Percentiles rank a stretch among this genome's conserved stretches.
These are phyloP conservation scores for Pseudocheirus occidentalis DNA, from an alignment of 2,797 vertebrate genomes.

Conservation along the genomic window DNA sequence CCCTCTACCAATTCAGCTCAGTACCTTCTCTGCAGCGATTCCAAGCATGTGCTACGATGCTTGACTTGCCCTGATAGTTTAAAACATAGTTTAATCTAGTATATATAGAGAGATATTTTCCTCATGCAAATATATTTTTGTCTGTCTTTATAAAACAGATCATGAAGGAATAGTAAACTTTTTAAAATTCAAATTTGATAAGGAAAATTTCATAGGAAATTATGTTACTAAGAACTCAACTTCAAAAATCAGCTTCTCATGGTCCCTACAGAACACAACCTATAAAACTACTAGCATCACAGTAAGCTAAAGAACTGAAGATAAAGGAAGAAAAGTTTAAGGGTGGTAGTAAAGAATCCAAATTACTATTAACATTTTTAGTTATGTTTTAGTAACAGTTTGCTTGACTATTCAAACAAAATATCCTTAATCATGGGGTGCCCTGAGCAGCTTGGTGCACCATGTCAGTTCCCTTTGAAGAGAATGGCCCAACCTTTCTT, in stretches of 20 bases:
- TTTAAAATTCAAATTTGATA: not conserved
- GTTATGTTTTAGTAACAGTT: not conserved
- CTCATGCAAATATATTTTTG: not conserved
- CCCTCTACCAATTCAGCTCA: not conserved
- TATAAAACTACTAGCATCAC: not conserved
- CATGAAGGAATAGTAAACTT: not conserved
- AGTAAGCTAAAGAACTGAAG: not conserved
- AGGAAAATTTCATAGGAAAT: not conserved
- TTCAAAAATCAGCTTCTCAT: not conserved
- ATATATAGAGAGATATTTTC: not conserved
- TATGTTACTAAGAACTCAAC: not conserved
- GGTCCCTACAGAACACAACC: not conserved
- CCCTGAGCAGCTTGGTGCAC: not conserved
- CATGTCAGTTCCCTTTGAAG: not conserved
- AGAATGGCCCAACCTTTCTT: not conserved
- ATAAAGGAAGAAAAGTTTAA: not conserved
- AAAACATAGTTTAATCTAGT: not conserved
- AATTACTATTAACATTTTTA: not conserved
- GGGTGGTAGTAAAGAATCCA: not conserved
- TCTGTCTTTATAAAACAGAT: not conserved
- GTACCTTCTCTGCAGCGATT: not conserved
- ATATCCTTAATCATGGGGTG: not conserved
- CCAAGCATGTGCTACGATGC: not conserved
- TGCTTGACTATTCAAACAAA: not conserved
- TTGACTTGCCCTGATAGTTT: not conserved